Percentiles rank a stretch among this genome's conserved stretches.
Conservation (phyloP, 2,888 invertebrate species). For the Drosophila peninsularis region DNA sequence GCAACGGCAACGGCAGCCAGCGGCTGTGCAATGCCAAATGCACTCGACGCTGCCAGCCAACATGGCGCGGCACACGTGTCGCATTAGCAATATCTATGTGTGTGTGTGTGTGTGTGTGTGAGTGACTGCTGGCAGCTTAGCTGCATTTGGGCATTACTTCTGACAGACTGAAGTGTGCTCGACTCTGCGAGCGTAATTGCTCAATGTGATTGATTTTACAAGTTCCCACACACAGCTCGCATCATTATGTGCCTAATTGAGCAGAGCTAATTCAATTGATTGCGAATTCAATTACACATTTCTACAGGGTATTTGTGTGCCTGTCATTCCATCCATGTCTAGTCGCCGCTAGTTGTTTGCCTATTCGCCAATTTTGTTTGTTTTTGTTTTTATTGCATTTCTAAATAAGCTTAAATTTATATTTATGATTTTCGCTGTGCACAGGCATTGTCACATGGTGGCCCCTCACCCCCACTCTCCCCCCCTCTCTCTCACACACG, state of each 20-base stretch:
- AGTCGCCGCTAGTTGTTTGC: conserved; percentile 11
- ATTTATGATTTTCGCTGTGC: conserved; percentile 53
- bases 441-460: conserved; percentile 23
- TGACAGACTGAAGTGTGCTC: conserved; percentile 18
- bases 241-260: not conserved
- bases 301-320: conserved; percentile 24
- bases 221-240: not conserved
- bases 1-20: conserved; percentile 1
- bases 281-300: not conserved
- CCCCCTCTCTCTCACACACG: not conserved
- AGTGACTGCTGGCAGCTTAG: conserved; percentile 45
- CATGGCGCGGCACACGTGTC: conserved; percentile 72
- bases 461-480: not conserved
- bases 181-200: not conserved
- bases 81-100: conserved; percentile 11
- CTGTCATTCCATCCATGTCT: not conserved
- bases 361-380: conserved; percentile 5
- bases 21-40: conserved; percentile 29
- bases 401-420: conserved; percentile 70
- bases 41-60: conserved; percentile 65
- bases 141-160: conserved; percentile 27
- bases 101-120: conserved; percentile 9
- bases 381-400: conserved; percentile 33
- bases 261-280: not conserved
- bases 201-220: conserved; percentile 4